phyloP scores from a whole-genome alignment of 2,797 vertebrate species.

The Myiotriccus ornatus region DNA sequence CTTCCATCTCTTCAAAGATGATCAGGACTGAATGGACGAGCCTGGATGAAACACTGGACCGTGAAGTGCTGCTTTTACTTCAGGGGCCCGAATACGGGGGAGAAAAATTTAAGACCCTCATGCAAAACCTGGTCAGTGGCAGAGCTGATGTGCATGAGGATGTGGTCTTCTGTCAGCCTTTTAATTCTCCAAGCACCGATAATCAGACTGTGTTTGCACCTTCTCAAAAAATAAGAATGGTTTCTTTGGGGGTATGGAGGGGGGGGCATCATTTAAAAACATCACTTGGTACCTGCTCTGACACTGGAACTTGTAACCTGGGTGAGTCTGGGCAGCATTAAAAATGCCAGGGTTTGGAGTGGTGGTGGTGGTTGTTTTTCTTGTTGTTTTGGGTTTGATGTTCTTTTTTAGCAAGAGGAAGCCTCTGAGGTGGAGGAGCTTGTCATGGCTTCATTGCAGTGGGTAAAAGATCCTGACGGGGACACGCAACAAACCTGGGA shows the following conservation, averaged over 20 bases:
- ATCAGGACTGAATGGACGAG: not conserved
- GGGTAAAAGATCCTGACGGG: slow-evolving; percentile 45
- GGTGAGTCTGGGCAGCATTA: not conserved
- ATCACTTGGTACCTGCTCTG: not conserved
- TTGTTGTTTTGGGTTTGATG: not conserved
- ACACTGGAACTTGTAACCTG: not conserved
- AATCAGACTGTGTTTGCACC: not conserved
- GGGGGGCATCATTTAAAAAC: not conserved
- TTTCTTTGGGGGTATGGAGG: not conserved
- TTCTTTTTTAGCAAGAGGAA: slow-evolving; percentile 75
- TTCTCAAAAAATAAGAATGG: not conserved
- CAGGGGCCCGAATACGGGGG: slow-evolving; percentile 79
- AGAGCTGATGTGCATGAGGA: not conserved
- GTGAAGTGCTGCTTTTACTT: slow-evolving; percentile 81
- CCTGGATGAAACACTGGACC: slow-evolving; percentile 81
- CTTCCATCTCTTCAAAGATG: not conserved
- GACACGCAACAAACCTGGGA: slow-evolving; percentile 36
- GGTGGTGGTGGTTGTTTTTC: not conserved
- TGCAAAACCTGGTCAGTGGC: slow-evolving; percentile 80
- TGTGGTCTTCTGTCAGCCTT: not conserved
- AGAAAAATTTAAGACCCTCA: slow-evolving; percentile 74
- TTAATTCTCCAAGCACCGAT: not conserved
- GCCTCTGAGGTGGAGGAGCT: slow-evolving; percentile 70
- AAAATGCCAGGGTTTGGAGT: not conserved
- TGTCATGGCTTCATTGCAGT: slow-evolving; percentile 52